phyloP scores from a whole-genome alignment of 1,140 invertebrate genomes.

The Stegodyphus dumicola region DNA sequence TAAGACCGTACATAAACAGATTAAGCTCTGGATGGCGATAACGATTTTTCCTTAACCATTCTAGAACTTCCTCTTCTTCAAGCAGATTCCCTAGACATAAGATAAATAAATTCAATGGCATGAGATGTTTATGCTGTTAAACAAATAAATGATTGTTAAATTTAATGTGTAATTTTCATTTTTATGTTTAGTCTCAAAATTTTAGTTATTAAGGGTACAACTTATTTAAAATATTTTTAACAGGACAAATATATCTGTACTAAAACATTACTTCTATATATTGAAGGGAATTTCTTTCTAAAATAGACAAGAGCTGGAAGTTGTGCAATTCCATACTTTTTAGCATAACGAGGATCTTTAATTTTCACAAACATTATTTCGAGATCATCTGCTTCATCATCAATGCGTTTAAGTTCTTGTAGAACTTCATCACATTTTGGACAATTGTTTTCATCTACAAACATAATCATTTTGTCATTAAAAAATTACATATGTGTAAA shows the following conservation, averaged over 20 bases:
- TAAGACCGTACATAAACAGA: slow-evolving; percentile 93
- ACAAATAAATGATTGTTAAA: too few species aligned
- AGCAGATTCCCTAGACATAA: slow-evolving; percentile 79
- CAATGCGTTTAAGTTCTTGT: slow-evolving; percentile 89
- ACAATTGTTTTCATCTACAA: slow-evolving; percentile 76
- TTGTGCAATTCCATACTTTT: slow-evolving; percentile 95
- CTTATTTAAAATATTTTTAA: too few species aligned
- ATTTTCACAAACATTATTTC: slow-evolving; percentile 97
- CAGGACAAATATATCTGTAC: too few species aligned
- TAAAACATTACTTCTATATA: slow-evolving; percentile 81
- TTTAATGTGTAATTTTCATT: too few species aligned
- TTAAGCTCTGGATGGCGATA: slow-evolving; percentile 93
- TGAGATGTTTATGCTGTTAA: background rate
- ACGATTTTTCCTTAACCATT: slow-evolving; percentile 92
- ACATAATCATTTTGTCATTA: slow-evolving; percentile 29
- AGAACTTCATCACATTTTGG: slow-evolving; percentile 81
- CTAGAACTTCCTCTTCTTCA: slow-evolving; percentile 87
- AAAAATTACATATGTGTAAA: too few species aligned
- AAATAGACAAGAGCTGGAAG: slow-evolving; percentile 93
- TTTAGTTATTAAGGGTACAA: too few species aligned
- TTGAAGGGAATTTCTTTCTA: slow-evolving; percentile 91
- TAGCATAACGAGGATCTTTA: slow-evolving; percentile 88
- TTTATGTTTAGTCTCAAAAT: too few species aligned
- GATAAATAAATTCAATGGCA: background rate
- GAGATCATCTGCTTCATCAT: slow-evolving; percentile 91